A percentile compares a stretch with the other conserved stretches of the same genome.
These are phyloP conservation scores for Orchestes rusci DNA, from an alignment of 2,888 invertebrate species.

Conservation along the genomic window DNA sequence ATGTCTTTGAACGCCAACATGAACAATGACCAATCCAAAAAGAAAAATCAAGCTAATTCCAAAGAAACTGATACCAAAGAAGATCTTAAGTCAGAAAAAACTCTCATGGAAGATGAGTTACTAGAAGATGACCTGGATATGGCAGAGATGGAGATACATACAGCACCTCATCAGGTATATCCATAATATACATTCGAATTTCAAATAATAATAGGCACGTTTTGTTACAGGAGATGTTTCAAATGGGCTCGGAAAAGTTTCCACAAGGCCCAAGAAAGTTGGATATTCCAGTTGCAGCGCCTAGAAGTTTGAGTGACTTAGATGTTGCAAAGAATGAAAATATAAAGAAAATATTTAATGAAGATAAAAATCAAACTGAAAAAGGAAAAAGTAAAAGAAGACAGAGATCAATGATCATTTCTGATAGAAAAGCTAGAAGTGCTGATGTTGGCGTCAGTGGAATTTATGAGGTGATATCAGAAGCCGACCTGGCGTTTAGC, in stretches of 20 bases:
- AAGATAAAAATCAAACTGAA: neutral
- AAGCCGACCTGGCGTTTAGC: slow-evolving; percentile 84
- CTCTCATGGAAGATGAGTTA: neutral
- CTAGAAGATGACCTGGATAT: slow-evolving; percentile 17
- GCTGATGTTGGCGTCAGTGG: slow-evolving; percentile 87
- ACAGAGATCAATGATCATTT: slow-evolving; percentile 57
- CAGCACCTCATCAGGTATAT: slow-evolving; percentile 34
- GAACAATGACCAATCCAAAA: slow-evolving; percentile 33
- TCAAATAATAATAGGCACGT: too few relatives aligned
- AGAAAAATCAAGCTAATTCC: slow-evolving; percentile 10
- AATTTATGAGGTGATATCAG: slow-evolving; percentile 81
- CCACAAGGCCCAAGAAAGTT: slow-evolving; percentile 72
- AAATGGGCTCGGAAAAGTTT: slow-evolving; percentile 50
- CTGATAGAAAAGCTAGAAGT: slow-evolving; percentile 68
- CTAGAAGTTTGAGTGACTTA: slow-evolving; percentile 38
- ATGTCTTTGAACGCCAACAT: slow-evolving; percentile 41
- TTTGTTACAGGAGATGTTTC: slow-evolving; percentile 37
- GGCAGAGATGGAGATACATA: slow-evolving; percentile 32
- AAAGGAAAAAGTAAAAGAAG: slow-evolving; percentile 45
- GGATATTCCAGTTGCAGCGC: slow-evolving; percentile 51
- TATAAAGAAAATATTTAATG: neutral
- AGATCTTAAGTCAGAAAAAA: slow-evolving; percentile 3
- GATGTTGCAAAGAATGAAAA: slow-evolving; percentile 1
- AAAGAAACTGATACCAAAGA: slow-evolving; percentile 13
- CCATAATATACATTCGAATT: too few relatives aligned